Conservation (phyloP, 1,140 invertebrate genomes). For the Drosophila kurseongensis region DNA sequence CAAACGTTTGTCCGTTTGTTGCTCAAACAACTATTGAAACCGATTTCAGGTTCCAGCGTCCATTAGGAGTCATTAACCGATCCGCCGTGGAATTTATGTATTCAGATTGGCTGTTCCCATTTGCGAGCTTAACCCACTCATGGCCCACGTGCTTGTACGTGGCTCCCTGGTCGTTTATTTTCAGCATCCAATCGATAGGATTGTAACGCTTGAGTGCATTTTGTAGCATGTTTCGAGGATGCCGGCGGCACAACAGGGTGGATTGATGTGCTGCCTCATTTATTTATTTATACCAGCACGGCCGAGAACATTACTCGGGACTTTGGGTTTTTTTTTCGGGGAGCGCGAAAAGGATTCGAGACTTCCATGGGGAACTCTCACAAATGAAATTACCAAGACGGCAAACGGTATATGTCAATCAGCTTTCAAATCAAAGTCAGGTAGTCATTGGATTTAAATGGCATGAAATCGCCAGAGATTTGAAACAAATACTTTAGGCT, state of each 20-base stretch:
- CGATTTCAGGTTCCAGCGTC: too few species aligned
- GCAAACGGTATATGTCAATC: conserved; percentile 29
- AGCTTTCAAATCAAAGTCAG: conserved; percentile 22
- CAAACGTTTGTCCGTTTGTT: neutral
- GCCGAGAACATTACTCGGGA: neutral
- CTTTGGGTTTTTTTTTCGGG: neutral
- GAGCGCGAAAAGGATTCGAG: neutral
- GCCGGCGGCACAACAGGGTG: conserved; percentile 9
- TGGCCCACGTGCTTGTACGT: neutral
- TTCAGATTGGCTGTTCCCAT: conserved; percentile 2
- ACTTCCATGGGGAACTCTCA: conserved; percentile 8
- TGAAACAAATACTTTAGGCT: neutral
- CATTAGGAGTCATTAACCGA: conserved; percentile 9
- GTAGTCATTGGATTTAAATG: conserved; percentile 18
- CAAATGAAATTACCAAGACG: conserved; percentile 30
- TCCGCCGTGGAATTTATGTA: neutral
- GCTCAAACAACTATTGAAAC: neutral
- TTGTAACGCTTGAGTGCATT: conserved; percentile 79
- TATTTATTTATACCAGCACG: conserved; percentile 38
- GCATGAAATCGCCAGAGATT: neutral
- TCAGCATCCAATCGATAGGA: conserved; percentile 74
- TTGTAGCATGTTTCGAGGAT: conserved; percentile 37
- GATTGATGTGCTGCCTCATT: conserved; percentile 17
- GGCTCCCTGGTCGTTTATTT: conserved; percentile 57
- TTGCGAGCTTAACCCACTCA: conserved; percentile 6